Base-by-base conservation (phyloP, 2,888 invertebrate genomes). In the Lasioglossum vierecki region DNA sequence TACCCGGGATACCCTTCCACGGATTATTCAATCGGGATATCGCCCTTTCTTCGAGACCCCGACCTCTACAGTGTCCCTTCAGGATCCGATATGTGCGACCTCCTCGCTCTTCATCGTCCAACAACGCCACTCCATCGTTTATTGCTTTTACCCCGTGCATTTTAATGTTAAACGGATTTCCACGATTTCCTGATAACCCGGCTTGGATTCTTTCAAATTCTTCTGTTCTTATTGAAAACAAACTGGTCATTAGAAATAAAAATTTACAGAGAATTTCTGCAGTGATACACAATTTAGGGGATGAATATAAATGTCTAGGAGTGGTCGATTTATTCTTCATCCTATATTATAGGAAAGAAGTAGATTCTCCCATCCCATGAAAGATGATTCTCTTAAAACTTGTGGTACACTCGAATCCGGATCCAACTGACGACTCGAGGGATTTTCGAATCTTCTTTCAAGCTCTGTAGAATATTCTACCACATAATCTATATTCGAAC, bases 1-100 rank as follows among this genome's bases (percentile, higher is more conserved):
- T 81, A 79, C 73, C 73, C 26, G 49, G 78, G 78, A 78, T 78
- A 63, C 39, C 78, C 35, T 41, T 15, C 53, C 46, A 15, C 53
- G 68, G 79, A 70, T 77, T 84, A 80, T 84, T 84, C 82, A 70
- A 81, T 81, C 78, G 74, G 75, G 53, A 71, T 66, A 66, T 76
- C 49, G 68, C 46, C 68, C 74, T 80, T 83, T 79, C 57, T 57
- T 57, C 15, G 57, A 60, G 71, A 70, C 66, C 66, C 68, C 70
- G 70, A 75, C 44, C 39, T 57, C 30, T 46, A 49, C 41, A 49
- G 70, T 71, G 41, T 74, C 26, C 26, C 77, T 53, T 18, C 30
- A 49, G 35, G 53, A 70, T 66, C 66, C 18, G 30, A 30, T 35
- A 18, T 35, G 8, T 35, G 66, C 66, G 66, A 66, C 60, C 13